Conservation (phyloP, 2,113 vertebrate species). For the Hydrochoerus hydrochaeris region DNA sequence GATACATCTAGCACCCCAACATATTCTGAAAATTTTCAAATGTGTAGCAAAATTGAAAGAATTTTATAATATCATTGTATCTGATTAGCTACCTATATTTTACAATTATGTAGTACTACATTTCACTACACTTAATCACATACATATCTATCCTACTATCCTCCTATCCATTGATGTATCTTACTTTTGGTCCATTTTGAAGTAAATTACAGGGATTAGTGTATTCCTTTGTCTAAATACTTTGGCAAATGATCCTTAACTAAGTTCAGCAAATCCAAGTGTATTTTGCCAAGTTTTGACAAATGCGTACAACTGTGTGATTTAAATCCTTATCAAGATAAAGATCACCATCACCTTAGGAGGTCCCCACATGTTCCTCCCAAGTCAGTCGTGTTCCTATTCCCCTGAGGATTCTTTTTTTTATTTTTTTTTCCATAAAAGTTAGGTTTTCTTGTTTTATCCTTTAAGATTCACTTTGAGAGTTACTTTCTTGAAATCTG, state of each 20-base stretch:
- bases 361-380: background rate
- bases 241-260: background rate
- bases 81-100: background rate
- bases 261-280: conserved; percentile 25
- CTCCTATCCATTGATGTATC: background rate
- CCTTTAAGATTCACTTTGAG: background rate
- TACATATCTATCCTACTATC: background rate
- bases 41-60: background rate
- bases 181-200: background rate
- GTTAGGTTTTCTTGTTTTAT: conserved; percentile 43
- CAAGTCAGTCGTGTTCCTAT: background rate
- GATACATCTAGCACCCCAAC: background rate
- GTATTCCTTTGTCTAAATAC: background rate
- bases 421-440: background rate
- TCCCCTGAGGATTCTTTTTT: background rate
- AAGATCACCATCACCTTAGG: background rate
- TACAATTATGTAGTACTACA: background rate
- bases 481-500: background rate
- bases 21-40: conserved; percentile 7
- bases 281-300: background rate
- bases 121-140: background rate
- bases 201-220: background rate
- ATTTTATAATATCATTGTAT: background rate
- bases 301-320: background rate
- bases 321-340: background rate